Base-by-base conservation (phyloP, 2,888 invertebrate species). In the Orthosia incerta region DNA sequence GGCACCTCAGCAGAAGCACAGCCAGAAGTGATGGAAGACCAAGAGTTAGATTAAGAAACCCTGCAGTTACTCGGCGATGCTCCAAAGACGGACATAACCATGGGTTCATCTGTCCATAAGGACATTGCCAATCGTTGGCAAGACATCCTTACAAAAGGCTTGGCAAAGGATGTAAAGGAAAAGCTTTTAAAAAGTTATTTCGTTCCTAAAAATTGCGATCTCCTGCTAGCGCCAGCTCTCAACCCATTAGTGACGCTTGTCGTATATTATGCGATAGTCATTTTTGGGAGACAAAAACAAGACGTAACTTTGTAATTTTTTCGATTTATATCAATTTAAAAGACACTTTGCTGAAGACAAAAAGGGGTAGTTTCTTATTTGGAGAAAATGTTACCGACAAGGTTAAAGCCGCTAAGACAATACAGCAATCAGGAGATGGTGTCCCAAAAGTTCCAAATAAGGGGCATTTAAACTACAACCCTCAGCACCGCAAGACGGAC, bases 301-400 rank as follows among this genome's bases (percentile, higher is more conserved):
- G 23, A 26, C 26, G 16, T 48, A 46, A 50, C 26, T 31, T 63
- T 50, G 18, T 63, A 15, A 15, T 63, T 13, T 63, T 50, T 2
- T 31, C 50, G 3, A 26, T 63, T n/a, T 31, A 50, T 63, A 50
- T 9, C 13, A 62, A 62, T 50, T 62, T 62, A 12, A 62, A 62
- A 15, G 26, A 50, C 9, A n/a, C 50, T 15, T 63, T 57, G 57
- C 26, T 31, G 18, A 18, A n/a, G n/a, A 50, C 50, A 50, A 62
- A 62, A 50, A 62, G 62, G 46, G 26, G 26, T 9, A 62, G 18
- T 26, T 50, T 62, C 13, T 48, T 62, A 62, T 62, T 62, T 62
- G 62, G 62, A 31, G n/a, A 64, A 51, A 51, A 31, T 39, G 23
- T 51, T 23, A 12, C 45, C 31, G 45, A 53, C 9, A 31, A 62